A percentile compares a stretch with the other conserved stretches of the same genome.
Conservation (phyloP, 2,113 vertebrate species). For the Oryzias javanicus region DNA sequence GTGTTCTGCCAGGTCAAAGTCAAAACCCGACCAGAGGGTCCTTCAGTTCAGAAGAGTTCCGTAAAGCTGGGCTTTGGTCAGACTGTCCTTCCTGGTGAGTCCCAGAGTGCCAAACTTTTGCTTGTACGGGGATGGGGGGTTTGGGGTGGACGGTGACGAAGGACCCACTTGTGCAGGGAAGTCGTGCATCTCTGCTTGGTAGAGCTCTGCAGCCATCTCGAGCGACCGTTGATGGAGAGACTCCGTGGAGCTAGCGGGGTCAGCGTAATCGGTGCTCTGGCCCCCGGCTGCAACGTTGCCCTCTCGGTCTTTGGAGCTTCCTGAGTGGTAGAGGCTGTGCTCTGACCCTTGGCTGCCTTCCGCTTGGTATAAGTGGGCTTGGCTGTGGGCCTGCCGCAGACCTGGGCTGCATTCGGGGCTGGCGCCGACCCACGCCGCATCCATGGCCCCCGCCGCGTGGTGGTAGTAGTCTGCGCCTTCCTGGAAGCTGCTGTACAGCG, state of each 20-base stretch:
- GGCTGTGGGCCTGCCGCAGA: slow-evolving; percentile 79
- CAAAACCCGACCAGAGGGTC: slow-evolving; percentile 24
- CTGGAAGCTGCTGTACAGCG: slow-evolving; percentile 93
- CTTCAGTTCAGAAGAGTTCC: slow-evolving; percentile 94
- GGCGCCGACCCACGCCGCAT: slow-evolving; percentile 63
- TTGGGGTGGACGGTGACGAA: slow-evolving; percentile 64
- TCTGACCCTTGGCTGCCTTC: slow-evolving; percentile 86
- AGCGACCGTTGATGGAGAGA: slow-evolving; percentile 87
- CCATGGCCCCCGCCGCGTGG: slow-evolving; percentile 67
- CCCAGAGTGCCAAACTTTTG: slow-evolving; percentile 87
- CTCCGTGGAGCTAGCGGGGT: slow-evolving; percentile 88
- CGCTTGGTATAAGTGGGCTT: slow-evolving; percentile 79
- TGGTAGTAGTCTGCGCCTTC: slow-evolving; percentile 90
- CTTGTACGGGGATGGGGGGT: slow-evolving; percentile 84
- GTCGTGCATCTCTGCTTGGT: slow-evolving; percentile 85
- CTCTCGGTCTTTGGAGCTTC: slow-evolving; percentile 84
- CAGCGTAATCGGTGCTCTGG: slow-evolving; percentile 82
- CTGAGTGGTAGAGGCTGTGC: slow-evolving; percentile 85
- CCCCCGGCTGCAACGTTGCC: slow-evolving; percentile 59
- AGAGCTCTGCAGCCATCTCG: slow-evolving; percentile 87
- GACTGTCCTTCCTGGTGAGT: slow-evolving; percentile 95
- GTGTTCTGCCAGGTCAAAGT: slow-evolving; percentile 12
- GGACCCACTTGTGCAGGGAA: slow-evolving; percentile 73
- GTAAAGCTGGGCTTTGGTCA: slow-evolving; percentile 96
- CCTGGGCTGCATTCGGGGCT: slow-evolving; percentile 83